These are phyloP conservation scores for Prorops nasuta DNA, from an alignment of 1,140 invertebrate genomes.

Conservation along the genomic window DNA sequence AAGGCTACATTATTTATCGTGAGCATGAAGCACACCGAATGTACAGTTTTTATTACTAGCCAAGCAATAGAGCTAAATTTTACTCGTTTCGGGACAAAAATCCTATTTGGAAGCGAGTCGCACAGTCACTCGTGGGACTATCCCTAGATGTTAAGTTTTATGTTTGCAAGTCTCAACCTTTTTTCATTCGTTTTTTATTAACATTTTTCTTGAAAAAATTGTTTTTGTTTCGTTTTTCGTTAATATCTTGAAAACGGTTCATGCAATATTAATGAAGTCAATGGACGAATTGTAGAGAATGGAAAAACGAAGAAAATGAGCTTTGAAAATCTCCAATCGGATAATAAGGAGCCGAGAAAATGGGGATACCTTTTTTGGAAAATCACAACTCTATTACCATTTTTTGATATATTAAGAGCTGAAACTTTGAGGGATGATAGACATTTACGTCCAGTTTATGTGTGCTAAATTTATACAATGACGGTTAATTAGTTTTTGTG, in stretches of 20 bases:
- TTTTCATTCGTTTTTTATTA: no score
- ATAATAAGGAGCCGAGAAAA: not conserved
- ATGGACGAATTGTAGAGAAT: slow-evolving; percentile 1
- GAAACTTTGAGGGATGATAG: not conserved
- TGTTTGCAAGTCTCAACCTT: no score
- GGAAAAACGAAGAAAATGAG: not conserved
- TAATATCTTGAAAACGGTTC: not conserved
- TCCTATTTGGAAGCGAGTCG: not conserved
- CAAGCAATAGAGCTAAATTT: no score
- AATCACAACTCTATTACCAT: not conserved
- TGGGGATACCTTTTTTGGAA: not conserved
- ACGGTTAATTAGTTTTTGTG: not conserved
- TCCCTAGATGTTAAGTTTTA: no score
- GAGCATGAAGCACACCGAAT: no score
- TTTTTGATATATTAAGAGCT: not conserved
- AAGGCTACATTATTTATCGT: no score
- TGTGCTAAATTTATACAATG: not conserved
- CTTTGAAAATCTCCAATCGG: not conserved
- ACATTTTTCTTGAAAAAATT: no score
- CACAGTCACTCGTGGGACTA: not conserved
- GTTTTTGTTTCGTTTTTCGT: no score
- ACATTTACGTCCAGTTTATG: not conserved
- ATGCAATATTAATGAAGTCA: not conserved
- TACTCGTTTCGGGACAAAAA: no score
- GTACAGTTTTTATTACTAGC: no score